Evolutionary conservation across 2,888 invertebrate species (phyloP), one percentile per base, ranked within the genome.

Genomic region (Teleiodes luculella): DNA sequence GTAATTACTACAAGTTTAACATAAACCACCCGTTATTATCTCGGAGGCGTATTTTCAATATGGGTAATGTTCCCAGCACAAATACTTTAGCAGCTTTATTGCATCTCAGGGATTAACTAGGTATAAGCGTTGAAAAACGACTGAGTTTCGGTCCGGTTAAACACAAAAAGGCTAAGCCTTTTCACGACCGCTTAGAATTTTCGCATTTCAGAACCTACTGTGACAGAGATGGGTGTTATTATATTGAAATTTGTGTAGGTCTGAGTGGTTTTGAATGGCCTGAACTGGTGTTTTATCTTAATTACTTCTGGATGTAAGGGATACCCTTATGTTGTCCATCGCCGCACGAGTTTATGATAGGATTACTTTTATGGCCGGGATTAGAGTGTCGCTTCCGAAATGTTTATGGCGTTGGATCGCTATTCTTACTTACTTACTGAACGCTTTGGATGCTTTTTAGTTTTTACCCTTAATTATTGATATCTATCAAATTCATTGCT

Each of bases 291-390:
- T 89, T 89, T 88, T 87, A 86, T 89, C 86, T 86, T 89, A 89
- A 89, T 89, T 88, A 89, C 85, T 85, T 83, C 72, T 80, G 80
- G 86, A 87, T 89, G 84, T 80, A 75, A 64, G 83, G 82, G 80
- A 82, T 80, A 83, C 86, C 87, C 88, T 86, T 83, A 81, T 81
- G 86, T 80, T 86, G 87, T 87, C 87, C 87, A 87, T 87, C 86
- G 85, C 83, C 80, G 86, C 80, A 83, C 81, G 83, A 86, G 81
- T 89, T 89, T 88, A 89, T 86, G 87, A 82, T 80, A 76, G 83
- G 87, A 89, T 88, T 89, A 89, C 86, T 88, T 88, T 89, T 87
- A 89, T 86, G 83, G 78, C 74, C 76, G 68, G 86, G 87, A 86
- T 87, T 88, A 86, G 83, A 84, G 78, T 80, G 78, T 78, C 82